phyloP scores from a whole-genome alignment of 2,797 vertebrate genomes.

The Smutsia gigantea region DNA sequence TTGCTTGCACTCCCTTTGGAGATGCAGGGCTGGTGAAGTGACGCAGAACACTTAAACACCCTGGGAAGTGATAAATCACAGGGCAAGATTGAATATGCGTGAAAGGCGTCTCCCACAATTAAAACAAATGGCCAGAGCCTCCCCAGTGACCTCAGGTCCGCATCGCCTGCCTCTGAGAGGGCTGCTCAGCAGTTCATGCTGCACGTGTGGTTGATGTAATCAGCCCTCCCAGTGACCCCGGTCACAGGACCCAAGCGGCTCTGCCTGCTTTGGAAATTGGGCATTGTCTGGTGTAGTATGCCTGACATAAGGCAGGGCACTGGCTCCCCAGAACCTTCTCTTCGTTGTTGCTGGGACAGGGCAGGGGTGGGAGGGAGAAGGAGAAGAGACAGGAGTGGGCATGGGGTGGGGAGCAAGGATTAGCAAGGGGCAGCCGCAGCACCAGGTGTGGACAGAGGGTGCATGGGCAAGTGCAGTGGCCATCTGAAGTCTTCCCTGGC shows the following conservation, averaged over 20 bases:
- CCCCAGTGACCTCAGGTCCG: conserved; percentile 68
- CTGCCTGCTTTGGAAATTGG: conserved; percentile 66
- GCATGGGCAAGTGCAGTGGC: neutral
- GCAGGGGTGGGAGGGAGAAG: neutral
- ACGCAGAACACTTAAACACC: conserved; percentile 17
- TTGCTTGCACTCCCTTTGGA: neutral
- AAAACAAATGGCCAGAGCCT: conserved; percentile 49
- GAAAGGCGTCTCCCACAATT: conserved; percentile 64
- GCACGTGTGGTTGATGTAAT: conserved; percentile 73
- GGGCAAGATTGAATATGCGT: neutral
- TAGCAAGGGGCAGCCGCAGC: neutral
- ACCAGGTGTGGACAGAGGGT: neutral
- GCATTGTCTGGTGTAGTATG: neutral
- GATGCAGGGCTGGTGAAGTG: neutral
- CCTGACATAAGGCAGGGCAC: neutral
- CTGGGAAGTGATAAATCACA: conserved; percentile 33
- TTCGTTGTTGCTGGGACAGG: neutral
- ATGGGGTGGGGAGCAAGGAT: neutral
- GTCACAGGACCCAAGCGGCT: conserved; percentile 42
- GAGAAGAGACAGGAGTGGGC: neutral
- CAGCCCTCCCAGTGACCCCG: conserved; percentile 71
- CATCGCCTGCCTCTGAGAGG: neutral
- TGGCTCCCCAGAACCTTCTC: neutral
- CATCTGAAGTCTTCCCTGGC: neutral
- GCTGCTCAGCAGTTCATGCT: conserved; percentile 56